These are phyloP conservation scores for Spea hammondii DNA, from an alignment of 2,797 vertebrate genomes.

Conservation along the genomic window DNA sequence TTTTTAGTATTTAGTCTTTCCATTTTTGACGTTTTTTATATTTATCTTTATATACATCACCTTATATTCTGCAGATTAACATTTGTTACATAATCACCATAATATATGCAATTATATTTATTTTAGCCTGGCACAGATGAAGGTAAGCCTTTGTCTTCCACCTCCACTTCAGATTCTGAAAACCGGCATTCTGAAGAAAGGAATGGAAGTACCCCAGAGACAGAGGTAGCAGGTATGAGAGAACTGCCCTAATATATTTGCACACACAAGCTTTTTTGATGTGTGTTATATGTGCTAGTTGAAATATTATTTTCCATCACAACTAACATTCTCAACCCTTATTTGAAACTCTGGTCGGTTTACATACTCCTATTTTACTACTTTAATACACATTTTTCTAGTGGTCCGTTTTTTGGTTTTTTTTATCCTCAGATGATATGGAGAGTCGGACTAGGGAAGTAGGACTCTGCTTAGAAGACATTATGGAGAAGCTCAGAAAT, in stretches of 20 bases:
- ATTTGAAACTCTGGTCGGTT: too few species aligned
- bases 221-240: constrained; percentile 82
- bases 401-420: not conserved
- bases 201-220: constrained; percentile 85
- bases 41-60: too few species aligned
- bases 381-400: not conserved
- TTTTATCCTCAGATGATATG: constrained; percentile 75
- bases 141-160: constrained; percentile 73
- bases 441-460: constrained; percentile 84
- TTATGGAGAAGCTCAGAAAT: constrained; percentile 94
- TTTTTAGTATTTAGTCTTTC: too few species aligned
- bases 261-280: too few species aligned
- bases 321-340: too few species aligned
- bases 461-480: constrained; percentile 91
- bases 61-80: too few species aligned
- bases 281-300: too few species aligned
- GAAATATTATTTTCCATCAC: too few species aligned
- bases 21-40: too few species aligned
- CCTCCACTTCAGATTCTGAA: constrained; percentile 82
- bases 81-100: too few species aligned
- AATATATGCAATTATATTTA: not conserved
- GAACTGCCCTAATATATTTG: not conserved
- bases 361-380: not conserved
- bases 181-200: constrained; percentile 74
- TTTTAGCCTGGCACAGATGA: constrained; percentile 86